Evolutionary conservation across 2,113 vertebrate genomes (phyloP).

Genomic region (Etheostoma cragini): DNA sequence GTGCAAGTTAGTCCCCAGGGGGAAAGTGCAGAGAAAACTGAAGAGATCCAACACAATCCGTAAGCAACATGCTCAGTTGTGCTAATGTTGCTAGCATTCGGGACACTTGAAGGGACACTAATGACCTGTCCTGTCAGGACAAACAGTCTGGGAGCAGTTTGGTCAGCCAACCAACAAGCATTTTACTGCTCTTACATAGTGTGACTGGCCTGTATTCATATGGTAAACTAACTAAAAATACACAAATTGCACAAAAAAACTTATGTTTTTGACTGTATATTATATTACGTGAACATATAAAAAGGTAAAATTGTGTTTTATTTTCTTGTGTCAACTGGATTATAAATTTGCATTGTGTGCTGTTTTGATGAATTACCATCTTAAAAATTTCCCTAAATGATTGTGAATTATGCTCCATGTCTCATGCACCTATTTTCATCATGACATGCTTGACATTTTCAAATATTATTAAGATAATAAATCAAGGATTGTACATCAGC

Average conservation of each 20-base stretch:
- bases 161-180: slow-evolving; percentile 19
- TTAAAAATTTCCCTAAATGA: slow-evolving; percentile 49
- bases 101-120: slow-evolving; percentile 63
- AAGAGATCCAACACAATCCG: slow-evolving; percentile 68
- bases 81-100: slow-evolving; percentile 68
- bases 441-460: slow-evolving; percentile 71
- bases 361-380: slow-evolving; percentile 44
- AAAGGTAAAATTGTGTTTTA: neutral
- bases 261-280: neutral
- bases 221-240: neutral
- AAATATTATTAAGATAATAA: slow-evolving; percentile 73
- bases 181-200: slow-evolving; percentile 21
- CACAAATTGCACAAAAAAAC: neutral
- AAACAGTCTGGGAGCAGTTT: slow-evolving; percentile 48
- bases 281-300: neutral
- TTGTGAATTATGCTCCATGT: slow-evolving; percentile 49
- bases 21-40: slow-evolving; percentile 65
- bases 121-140: slow-evolving; percentile 64
- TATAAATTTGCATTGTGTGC: slow-evolving; percentile 17
- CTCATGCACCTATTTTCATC: slow-evolving; percentile 57
- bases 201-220: neutral
- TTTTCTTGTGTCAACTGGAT: neutral
- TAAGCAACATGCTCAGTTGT: slow-evolving; percentile 70
- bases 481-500: slow-evolving; percentile 52
- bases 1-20: slow-evolving; percentile 74